Base-by-base conservation (phyloP, 2,797 vertebrate species). In the Galaxias olidus region DNA sequence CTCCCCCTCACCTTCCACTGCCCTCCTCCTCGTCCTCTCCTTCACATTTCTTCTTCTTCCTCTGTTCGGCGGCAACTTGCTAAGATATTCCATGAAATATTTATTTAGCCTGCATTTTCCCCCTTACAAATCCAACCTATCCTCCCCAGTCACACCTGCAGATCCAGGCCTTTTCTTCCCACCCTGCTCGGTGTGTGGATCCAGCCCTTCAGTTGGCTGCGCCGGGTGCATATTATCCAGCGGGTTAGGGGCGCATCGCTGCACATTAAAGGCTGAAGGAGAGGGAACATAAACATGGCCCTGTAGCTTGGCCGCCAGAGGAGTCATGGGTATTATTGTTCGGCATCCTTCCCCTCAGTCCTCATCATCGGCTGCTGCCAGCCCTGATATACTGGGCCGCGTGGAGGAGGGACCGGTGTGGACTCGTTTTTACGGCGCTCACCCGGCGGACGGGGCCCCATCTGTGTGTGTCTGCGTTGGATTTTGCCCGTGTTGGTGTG, bases 121-220 rank as follows among this genome's bases (percentile, higher is more conserved):
- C 61, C 66, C 5, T n/a, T 14, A 65, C 30, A 79, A 76, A 83
- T 75, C 56, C 44, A 1, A 61, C 46, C 69, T 70, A 67, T 77
- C 78, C 71, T 78, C 68, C 30, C 42, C 57, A 80, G 74, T 79
- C 77, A 83, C 77, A 86, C 79, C 69, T 86, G 79, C 86, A 84
- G 74, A 80, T 77, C 47, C 65, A 74, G 72, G 79, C 51, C 17
- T 18, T 65, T 58, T 60, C 56, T 59, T 44, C 30, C 30, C 30
- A 30, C 30, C 30, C 30, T 6, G 30, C 44, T 18, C 8, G 60
- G 50, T 12, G 10, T 12, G 10, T 66, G 68, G 78, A 69, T 77
- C 76, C 68, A 70, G 69, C 59, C 69, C 62, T 30, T 59, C 75
- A 57, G 69, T 72, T 58, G 58, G 61, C 65, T 72, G 55, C 69